These are phyloP conservation scores for Fragum whitleyi DNA, from an alignment of 2,888 invertebrate species.

Conservation along the genomic window DNA sequence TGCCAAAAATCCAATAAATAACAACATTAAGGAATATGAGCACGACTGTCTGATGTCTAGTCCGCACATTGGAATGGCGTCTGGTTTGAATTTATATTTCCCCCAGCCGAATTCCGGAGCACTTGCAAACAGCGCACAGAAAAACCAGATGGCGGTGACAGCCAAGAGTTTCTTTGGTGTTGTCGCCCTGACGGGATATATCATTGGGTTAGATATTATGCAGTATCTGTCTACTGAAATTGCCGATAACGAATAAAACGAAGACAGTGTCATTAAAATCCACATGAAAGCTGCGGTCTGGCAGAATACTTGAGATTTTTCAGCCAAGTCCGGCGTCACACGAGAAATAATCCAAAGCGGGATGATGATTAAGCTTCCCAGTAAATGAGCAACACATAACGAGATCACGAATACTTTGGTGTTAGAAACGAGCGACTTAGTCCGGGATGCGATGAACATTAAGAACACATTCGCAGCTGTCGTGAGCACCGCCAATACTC, in stretches of 20 bases:
- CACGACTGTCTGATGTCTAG: conserved; percentile 54
- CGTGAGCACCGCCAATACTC: conserved; percentile 47
- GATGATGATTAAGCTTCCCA: conserved; percentile 61
- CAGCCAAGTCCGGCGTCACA: conserved; percentile 40
- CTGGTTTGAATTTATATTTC: conserved; percentile 72
- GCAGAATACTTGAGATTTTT: conserved; percentile 40
- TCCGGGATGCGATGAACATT: conserved; percentile 54
- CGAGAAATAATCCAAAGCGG: conserved; percentile 58
- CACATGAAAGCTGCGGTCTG: conserved; percentile 47
- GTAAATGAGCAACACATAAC: conserved; percentile 51
- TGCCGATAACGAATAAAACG: conserved; percentile 75
- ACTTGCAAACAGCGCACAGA: conserved; percentile 68
- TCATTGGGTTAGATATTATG: conserved; percentile 75
- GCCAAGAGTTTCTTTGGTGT: conserved; percentile 55
- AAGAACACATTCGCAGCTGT: conserved; percentile 55
- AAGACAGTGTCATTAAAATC: conserved; percentile 69
- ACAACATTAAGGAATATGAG: conserved; percentile 64
- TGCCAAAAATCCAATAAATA: conserved; percentile 62
- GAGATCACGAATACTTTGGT: conserved; percentile 62
- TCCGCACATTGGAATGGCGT: conserved; percentile 75
- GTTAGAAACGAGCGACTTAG: conserved; percentile 60
- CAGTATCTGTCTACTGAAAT: conserved; percentile 77
- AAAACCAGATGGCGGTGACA: conserved; percentile 68
- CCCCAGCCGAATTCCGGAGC: conserved; percentile 76
- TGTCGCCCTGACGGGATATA: conserved; percentile 73